Evolutionary conservation across 2,888 invertebrate genomes (phyloP).

Genomic region (Synanthedon formicaeformis): DNA sequence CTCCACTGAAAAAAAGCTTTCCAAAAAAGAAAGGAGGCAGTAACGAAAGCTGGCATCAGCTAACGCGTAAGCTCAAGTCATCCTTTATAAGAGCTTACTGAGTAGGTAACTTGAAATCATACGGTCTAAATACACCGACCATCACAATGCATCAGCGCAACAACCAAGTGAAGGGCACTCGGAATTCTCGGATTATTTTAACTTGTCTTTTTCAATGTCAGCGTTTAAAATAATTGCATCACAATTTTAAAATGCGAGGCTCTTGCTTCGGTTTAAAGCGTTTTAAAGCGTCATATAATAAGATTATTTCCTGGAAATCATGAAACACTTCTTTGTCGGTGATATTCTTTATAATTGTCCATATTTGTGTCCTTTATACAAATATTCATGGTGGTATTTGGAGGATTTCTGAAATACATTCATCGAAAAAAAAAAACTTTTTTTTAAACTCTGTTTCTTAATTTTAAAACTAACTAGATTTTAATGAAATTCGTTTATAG

Average conservation of each 20-base stretch:
- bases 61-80: conserved; percentile 13
- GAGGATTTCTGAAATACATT: no score
- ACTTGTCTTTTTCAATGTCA: conserved; percentile 70
- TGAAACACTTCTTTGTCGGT: conserved; percentile 42
- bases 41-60: not conserved
- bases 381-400: no score
- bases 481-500: no score
- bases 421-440: no score
- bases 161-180: conserved; percentile 60
- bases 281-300: conserved; percentile 54
- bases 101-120: conserved; percentile 42
- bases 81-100: conserved; percentile 31
- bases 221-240: conserved; percentile 71
- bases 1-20: not conserved
- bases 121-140: conserved; percentile 59
- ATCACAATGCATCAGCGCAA: conserved; percentile 64
- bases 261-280: conserved; percentile 55
- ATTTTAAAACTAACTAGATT: no score
- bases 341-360: not conserved
- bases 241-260: conserved; percentile 66
- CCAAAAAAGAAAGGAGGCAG: no score
- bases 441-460: no score
- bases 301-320: conserved; percentile 64
- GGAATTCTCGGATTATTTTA: conserved; percentile 68
- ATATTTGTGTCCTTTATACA: not conserved